phyloP scores from a whole-genome alignment of 2,113 vertebrate genomes.

The Toxotes chatareus region DNA sequence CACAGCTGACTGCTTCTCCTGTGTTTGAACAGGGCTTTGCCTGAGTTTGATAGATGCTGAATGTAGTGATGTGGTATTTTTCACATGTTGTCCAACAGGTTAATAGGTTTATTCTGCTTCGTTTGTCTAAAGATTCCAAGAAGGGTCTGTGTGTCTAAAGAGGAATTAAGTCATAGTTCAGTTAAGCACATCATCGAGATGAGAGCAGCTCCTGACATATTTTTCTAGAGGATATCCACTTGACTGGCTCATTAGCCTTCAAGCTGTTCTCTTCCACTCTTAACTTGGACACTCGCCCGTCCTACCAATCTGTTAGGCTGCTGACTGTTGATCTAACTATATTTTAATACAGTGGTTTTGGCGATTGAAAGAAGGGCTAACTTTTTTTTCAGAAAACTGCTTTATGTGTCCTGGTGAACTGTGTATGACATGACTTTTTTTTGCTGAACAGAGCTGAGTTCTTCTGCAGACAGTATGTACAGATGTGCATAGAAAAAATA shows the following conservation, averaged over 20 bases:
- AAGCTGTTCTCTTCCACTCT: constrained; percentile 67
- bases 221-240: constrained; percentile 74
- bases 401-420: neutral
- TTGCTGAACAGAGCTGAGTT: neutral
- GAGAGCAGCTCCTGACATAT: constrained; percentile 63
- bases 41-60: constrained; percentile 10
- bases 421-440: neutral
- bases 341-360: constrained; percentile 22
- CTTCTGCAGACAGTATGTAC: neutral
- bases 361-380: too few species aligned
- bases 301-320: constrained; percentile 46
- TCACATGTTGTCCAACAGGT: constrained; percentile 58
- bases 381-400: too few species aligned
- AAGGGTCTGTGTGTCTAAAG: constrained; percentile 35
- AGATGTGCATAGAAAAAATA: neutral
- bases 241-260: constrained; percentile 78
- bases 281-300: constrained; percentile 55
- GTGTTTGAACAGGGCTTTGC: neutral
- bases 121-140: constrained; percentile 41
- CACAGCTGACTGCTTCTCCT: neutral
- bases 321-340: constrained; percentile 34
- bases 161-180: constrained; percentile 63
- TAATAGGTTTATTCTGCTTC: constrained; percentile 60
- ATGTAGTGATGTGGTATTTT: constrained; percentile 21
- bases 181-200: constrained; percentile 48